Conservation (phyloP, 2,113 vertebrate genomes). For the Notarius lentiginosus region DNA sequence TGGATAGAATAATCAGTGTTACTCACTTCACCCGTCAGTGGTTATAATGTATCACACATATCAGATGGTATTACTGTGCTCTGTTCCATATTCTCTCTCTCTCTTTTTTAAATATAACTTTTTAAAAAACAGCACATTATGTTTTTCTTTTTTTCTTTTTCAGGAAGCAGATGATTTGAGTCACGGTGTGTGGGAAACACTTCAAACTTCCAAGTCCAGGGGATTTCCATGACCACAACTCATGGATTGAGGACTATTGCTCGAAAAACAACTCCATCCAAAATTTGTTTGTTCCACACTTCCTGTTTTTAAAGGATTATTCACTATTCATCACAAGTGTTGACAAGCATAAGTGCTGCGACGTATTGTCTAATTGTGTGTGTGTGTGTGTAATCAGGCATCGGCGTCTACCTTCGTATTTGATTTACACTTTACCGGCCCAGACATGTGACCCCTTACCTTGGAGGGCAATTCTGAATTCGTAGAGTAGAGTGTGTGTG, state of each 20-base stretch:
- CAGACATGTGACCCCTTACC: constrained; percentile 40
- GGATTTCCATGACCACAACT: not conserved
- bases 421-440: not conserved
- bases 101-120: too few species aligned
- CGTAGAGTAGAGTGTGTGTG: not conserved
- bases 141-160: not conserved
- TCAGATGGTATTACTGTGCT: not conserved
- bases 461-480: constrained; percentile 9
- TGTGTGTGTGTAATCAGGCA: constrained; percentile 11
- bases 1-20: too few species aligned
- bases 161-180: not conserved
- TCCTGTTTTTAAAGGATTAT: constrained; percentile 21
- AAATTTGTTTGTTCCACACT: not conserved
- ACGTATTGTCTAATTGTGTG: constrained; percentile 23
- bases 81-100: too few species aligned
- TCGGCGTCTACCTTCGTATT: constrained; percentile 3
- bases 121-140: not conserved
- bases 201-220: not conserved
- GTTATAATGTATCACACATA: not conserved
- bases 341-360: not conserved
- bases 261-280: not conserved
- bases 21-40: too few species aligned
- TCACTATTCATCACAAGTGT: not conserved
- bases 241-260: not conserved
- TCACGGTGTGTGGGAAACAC: not conserved